These are phyloP conservation scores for Peromyscus nudipes DNA, from an alignment of 2,797 vertebrate genomes.

Conservation along the genomic window DNA sequence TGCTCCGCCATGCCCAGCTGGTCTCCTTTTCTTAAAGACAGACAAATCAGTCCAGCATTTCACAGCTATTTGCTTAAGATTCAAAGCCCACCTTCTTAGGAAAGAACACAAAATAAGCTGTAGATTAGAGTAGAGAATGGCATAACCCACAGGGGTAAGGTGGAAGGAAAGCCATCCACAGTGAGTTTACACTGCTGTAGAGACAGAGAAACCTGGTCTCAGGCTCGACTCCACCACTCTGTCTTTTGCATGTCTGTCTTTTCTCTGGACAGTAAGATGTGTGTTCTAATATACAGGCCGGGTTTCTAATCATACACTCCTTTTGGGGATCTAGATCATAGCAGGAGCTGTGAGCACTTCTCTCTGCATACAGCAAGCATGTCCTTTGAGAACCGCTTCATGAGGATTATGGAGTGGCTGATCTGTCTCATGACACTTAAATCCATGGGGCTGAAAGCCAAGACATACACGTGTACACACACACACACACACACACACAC, in stretches of 20 bases:
- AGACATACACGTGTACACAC: background rate
- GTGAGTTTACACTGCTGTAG: background rate
- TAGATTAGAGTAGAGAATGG: background rate
- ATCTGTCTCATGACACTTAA: background rate
- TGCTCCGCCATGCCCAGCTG: too few relatives aligned
- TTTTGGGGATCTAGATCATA: background rate
- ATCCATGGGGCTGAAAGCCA: background rate
- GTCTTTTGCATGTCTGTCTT: background rate
- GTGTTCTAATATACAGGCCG: background rate
- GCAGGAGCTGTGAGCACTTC: background rate
- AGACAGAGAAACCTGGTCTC: background rate
- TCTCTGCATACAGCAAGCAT: background rate
- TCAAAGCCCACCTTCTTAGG: background rate
- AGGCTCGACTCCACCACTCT: background rate
- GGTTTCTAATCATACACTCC: background rate
- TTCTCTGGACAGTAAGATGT: background rate
- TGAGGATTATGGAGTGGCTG: background rate
- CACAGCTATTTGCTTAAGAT: conserved; percentile 44
- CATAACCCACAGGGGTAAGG: background rate
- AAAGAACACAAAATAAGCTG: background rate
- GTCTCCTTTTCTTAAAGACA: background rate
- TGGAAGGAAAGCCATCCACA: background rate
- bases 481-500: background rate
- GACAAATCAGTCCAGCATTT: background rate
- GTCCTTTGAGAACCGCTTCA: background rate